Evolutionary conservation across 2,113 vertebrate genomes (phyloP).

Genomic region (Lepus timidus): DNA sequence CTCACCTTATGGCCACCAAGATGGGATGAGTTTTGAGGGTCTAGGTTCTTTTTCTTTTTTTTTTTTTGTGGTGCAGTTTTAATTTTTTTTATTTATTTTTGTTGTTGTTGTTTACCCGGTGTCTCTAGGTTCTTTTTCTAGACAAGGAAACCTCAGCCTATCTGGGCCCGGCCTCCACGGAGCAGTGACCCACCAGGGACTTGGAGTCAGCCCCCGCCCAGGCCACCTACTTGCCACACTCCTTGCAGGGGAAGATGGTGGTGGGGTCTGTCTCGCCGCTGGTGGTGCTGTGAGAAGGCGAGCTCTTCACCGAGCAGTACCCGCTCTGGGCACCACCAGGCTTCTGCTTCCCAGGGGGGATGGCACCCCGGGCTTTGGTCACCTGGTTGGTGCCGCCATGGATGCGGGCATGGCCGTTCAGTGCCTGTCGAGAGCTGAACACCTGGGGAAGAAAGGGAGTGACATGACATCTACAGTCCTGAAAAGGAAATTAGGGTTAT

Average conservation of each 20-base stretch:
- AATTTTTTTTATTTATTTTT: too few species aligned
- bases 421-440: slow-evolving; percentile 92
- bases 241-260: slow-evolving; percentile 93
- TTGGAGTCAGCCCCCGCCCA: neutral
- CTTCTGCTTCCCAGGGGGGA: slow-evolving; percentile 86
- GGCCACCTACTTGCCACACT: slow-evolving; percentile 93
- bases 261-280: slow-evolving; percentile 91
- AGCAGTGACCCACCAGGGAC: neutral
- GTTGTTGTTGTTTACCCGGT: too few species aligned
- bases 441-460: slow-evolving; percentile 84
- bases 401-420: slow-evolving; percentile 90
- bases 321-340: slow-evolving; percentile 86
- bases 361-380: slow-evolving; percentile 83
- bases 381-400: slow-evolving; percentile 89
- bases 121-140: neutral
- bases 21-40: neutral
- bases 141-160: neutral
- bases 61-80: too few species aligned
- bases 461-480: slow-evolving; percentile 81
- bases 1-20: neutral
- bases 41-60: neutral
- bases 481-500: slow-evolving; percentile 82
- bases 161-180: neutral
- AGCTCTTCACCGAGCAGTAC: slow-evolving; percentile 91
- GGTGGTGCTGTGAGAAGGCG: slow-evolving; percentile 92